phyloP scores from a whole-genome alignment of 2,797 vertebrate genomes.

The Geotrypetes seraphini region DNA sequence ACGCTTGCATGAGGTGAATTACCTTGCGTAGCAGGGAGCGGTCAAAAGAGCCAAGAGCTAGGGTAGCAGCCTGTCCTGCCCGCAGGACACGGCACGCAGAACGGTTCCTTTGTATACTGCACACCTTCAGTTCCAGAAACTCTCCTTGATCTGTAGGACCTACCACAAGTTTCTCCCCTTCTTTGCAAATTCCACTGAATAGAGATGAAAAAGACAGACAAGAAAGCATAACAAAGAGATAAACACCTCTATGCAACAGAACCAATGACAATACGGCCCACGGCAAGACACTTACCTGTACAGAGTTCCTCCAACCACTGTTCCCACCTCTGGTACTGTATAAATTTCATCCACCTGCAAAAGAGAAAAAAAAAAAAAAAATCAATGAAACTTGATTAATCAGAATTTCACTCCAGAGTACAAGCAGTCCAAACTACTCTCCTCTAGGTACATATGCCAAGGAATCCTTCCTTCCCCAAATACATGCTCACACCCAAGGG shows the following conservation, averaged over 20 bases:
- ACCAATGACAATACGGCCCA: background rate
- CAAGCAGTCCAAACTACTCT: background rate
- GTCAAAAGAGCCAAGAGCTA: slow-evolving; percentile 85
- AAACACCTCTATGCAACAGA: too few species aligned
- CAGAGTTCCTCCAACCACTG: slow-evolving; percentile 92
- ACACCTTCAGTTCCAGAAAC: slow-evolving; percentile 80
- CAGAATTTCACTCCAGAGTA: too few species aligned
- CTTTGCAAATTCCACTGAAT: slow-evolving; percentile 87
- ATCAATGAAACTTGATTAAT: background rate
- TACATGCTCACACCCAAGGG: background rate
- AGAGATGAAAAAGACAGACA: slow-evolving; percentile 8
- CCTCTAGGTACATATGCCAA: background rate
- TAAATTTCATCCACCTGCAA: slow-evolving; percentile 96
- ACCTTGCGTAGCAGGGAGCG: slow-evolving; percentile 90
- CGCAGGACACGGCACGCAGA: slow-evolving; percentile 84
- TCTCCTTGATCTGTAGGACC: slow-evolving; percentile 83
- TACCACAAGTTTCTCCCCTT: slow-evolving; percentile 87
- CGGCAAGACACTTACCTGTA: slow-evolving; percentile 70
- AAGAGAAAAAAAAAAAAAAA: slow-evolving; percentile 4
- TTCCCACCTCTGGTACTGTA: slow-evolving; percentile 94
- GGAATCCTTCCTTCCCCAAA: background rate
- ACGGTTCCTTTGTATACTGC: slow-evolving; percentile 94
- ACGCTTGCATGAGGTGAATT: slow-evolving; percentile 15
- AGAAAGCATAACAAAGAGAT: background rate
- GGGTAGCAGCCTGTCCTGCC: slow-evolving; percentile 89